These are phyloP conservation scores for Platichthys stellatus DNA, from an alignment of 2,113 vertebrate species.

Conservation along the genomic window DNA sequence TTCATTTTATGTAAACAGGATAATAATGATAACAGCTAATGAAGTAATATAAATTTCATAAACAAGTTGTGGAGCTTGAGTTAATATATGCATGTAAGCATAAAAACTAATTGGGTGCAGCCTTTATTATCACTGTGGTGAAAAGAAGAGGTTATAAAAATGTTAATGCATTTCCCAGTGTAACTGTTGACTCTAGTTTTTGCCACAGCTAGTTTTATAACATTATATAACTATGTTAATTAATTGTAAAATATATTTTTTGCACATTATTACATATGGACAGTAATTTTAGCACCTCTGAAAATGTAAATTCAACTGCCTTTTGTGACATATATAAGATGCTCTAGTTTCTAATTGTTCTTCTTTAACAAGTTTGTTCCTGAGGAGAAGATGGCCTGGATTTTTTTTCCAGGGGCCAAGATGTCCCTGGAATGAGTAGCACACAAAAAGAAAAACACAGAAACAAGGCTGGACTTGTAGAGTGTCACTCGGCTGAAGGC, in stretches of 20 bases:
- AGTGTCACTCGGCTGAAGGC: background rate
- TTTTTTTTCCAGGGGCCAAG: background rate
- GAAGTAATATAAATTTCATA: background rate
- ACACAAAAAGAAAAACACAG: background rate
- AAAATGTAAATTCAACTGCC: background rate
- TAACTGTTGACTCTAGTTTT: too few relatives aligned
- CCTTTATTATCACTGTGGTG: background rate
- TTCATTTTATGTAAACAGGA: background rate
- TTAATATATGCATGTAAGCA: conserved; percentile 7
- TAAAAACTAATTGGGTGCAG: conserved; percentile 2
- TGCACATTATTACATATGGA: background rate
- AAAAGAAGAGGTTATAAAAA: background rate
- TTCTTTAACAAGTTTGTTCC: background rate
- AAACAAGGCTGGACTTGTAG: background rate
- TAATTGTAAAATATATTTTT: background rate
- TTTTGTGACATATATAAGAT: background rate
- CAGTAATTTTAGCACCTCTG: background rate
- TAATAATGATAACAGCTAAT: background rate
- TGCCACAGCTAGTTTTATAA: too few relatives aligned
- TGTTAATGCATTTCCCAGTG: background rate
- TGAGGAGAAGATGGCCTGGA: background rate
- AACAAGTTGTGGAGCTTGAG: background rate
- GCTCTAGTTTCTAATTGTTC: conserved; percentile 4
- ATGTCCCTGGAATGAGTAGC: too few relatives aligned
- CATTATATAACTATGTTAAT: background rate